Conservation (phyloP, 2,113 vertebrate genomes). For the Lipophrys pholis region DNA sequence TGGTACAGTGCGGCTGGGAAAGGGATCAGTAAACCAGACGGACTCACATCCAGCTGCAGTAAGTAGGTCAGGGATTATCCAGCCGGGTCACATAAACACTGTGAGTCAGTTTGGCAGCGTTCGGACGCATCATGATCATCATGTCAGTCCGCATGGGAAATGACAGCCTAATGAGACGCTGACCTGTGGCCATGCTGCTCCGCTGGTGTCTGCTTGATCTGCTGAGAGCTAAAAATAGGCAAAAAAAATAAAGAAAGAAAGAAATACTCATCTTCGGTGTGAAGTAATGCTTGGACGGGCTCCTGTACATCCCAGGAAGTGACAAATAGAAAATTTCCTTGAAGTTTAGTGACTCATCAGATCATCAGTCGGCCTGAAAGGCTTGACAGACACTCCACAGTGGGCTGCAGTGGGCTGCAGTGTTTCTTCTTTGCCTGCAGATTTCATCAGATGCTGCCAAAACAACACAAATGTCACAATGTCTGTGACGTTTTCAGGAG, state of each 20-base stretch:
- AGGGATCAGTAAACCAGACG: slow-evolving; percentile 40
- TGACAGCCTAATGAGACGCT: slow-evolving; percentile 27
- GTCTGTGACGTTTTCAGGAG: no score
- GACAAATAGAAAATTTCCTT: background rate
- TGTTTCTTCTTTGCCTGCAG: no score
- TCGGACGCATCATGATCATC: slow-evolving; percentile 42
- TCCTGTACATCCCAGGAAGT: background rate
- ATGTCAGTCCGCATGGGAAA: slow-evolving; percentile 28
- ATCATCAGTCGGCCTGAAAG: background rate
- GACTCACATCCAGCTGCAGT: slow-evolving; percentile 60
- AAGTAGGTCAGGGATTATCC: slow-evolving; percentile 75
- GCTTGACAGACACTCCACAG: no score
- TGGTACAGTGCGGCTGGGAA: slow-evolving; percentile 3
- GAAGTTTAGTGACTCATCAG: background rate
- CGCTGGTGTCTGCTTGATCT: slow-evolving; percentile 2
- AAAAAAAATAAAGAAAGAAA: background rate
- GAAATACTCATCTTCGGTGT: background rate
- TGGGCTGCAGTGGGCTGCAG: no score
- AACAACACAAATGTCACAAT: no score
- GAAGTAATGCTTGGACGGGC: background rate
- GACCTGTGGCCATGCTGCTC: slow-evolving; percentile 28
- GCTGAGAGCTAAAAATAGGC: background rate
- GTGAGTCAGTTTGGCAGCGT: slow-evolving; percentile 59
- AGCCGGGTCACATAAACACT: slow-evolving; percentile 61
- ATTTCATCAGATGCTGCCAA: background rate